Conservation (phyloP, 2,113 vertebrate species). For the Haplotaxodon microlepis region DNA sequence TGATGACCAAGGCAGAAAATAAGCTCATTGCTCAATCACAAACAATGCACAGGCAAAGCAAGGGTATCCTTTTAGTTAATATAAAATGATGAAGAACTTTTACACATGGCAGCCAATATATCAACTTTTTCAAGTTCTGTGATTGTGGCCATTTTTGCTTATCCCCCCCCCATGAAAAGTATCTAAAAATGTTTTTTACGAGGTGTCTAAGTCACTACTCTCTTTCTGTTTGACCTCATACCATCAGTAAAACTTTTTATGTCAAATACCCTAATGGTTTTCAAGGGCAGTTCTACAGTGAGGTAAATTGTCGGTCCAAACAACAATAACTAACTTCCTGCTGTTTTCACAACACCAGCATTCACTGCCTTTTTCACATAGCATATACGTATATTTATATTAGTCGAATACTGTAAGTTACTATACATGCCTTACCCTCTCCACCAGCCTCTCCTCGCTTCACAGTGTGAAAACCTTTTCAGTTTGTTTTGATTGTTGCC, state of each 20-base stretch:
- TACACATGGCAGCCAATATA: neutral
- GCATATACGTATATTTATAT: neutral
- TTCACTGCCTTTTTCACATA: neutral
- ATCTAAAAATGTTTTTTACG: neutral
- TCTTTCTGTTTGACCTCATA: neutral
- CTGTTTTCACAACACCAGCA: neutral
- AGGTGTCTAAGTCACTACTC: neutral
- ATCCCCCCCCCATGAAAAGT: neutral
- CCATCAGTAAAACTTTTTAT: neutral
- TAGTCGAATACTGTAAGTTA: neutral
- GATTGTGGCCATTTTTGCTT: neutral
- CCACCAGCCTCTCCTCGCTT: neutral
- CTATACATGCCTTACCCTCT: neutral
- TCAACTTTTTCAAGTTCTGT: neutral
- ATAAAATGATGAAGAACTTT: neutral
- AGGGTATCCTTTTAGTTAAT: neutral
- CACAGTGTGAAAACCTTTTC: neutral
- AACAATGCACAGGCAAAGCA: neutral
- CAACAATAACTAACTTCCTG: neutral
- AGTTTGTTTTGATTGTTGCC: neutral
- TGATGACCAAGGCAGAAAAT: neutral
- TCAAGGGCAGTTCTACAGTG: neutral
- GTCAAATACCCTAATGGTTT: neutral
- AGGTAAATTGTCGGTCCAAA: neutral
- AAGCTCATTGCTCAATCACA: neutral